phyloP scores from a whole-genome alignment of 53 echinoderm and acorn worm species.

The Pentamera pediparva region DNA sequence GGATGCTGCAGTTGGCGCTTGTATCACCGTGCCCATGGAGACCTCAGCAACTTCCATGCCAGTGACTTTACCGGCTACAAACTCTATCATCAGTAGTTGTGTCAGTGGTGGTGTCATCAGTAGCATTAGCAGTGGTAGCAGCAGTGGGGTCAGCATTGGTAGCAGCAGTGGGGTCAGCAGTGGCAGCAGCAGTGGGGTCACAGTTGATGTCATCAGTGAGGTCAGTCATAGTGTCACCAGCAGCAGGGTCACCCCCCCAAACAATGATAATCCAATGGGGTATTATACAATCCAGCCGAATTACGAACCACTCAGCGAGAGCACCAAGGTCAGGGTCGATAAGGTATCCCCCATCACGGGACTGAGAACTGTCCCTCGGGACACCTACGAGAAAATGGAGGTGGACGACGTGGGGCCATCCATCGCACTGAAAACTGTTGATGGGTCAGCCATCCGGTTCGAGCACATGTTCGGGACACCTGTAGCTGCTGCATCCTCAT shows the following conservation, averaged over 20 bases:
- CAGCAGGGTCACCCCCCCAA: neutral
- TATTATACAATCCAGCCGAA: neutral
- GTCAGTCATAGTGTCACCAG: neutral
- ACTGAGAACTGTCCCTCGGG: neutral
- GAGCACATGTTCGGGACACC: neutral
- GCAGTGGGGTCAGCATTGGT: no score
- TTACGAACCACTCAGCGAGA: neutral
- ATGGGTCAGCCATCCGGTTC: neutral
- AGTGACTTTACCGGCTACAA: no score
- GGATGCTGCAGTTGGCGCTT: no score
- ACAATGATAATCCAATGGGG: neutral
- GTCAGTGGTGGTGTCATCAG: no score
- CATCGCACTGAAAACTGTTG: neutral
- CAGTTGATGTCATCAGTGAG: no score
- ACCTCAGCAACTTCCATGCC: no score
- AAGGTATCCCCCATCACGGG: constrained; percentile 1
- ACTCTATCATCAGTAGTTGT: no score
- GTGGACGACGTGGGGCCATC: neutral
- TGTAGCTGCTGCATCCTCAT: no score
- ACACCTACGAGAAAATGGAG: constrained; percentile 10
- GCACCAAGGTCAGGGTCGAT: neutral
- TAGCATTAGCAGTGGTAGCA: no score
- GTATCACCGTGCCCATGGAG: no score
- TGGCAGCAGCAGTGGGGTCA: no score
- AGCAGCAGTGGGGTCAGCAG: no score